Evolutionary conservation across 2,797 vertebrate genomes (phyloP).

Genomic region (Hapalemur alaotrensis): DNA sequence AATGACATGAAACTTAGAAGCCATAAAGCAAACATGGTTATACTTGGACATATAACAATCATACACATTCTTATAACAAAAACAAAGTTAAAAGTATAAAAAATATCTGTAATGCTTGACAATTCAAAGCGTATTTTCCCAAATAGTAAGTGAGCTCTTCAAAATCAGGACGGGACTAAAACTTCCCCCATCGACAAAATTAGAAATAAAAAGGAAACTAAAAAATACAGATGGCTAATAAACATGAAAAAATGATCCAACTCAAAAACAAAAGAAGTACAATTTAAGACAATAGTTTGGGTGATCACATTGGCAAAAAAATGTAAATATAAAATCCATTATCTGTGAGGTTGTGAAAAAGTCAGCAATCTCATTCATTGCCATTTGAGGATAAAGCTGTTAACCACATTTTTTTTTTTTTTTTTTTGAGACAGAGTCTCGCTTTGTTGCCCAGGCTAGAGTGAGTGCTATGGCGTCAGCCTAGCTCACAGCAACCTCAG

Average conservation of each 20-base stretch:
- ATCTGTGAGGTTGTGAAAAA: background rate
- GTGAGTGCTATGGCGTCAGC: too few relatives aligned
- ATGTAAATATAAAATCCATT: slow-evolving; percentile 3
- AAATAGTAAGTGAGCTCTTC: background rate
- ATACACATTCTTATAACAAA: slow-evolving; percentile 67
- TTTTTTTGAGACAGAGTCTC: too few relatives aligned
- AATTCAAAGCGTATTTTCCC: slow-evolving; percentile 11
- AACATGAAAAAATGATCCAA: slow-evolving; percentile 69
- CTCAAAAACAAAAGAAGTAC: slow-evolving; percentile 68
- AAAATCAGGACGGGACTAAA: slow-evolving; percentile 1
- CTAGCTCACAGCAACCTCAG: too few relatives aligned
- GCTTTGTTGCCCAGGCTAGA: too few relatives aligned
- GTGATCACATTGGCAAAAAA: slow-evolving; percentile 34
- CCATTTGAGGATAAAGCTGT: background rate
- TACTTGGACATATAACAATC: slow-evolving; percentile 58
- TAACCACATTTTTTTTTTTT: slow-evolving; percentile 1
- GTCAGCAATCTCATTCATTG: background rate
- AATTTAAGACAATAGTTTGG: slow-evolving; percentile 65
- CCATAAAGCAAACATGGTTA: slow-evolving; percentile 50
- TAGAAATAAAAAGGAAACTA: slow-evolving; percentile 59
- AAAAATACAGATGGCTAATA: slow-evolving; percentile 66
- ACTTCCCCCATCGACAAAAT: background rate
- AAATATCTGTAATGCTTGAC: slow-evolving; percentile 50
- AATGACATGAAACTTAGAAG: slow-evolving; percentile 63
- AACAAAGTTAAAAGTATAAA: slow-evolving; percentile 44